Percentiles rank a stretch among this genome's conserved stretches.
Evolutionary conservation across 2,113 vertebrate species (phyloP).

Genomic region (Peromyscus polionotus): DNA sequence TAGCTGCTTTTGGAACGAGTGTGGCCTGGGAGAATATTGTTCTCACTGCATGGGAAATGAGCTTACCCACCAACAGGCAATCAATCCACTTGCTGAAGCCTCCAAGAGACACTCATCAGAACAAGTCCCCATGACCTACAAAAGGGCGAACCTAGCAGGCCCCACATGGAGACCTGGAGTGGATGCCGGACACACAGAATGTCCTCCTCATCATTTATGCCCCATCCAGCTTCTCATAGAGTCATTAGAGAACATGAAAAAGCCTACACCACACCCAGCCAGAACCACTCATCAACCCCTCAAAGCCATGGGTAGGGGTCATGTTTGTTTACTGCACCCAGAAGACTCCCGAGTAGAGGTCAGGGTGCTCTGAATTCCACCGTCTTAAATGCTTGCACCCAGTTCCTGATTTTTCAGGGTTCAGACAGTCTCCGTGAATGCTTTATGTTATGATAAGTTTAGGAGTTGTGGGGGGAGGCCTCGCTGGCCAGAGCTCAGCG

Average conservation of each 20-base stretch:
- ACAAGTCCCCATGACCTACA: neutral
- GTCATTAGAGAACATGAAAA: too few relatives aligned
- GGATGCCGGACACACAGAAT: rapidly evolving
- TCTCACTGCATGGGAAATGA: neutral
- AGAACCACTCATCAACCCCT: neutral
- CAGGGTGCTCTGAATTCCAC: neutral
- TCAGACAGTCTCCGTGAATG: neutral
- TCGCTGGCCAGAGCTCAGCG: rapidly evolving
- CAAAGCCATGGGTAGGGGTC: rapidly evolving
- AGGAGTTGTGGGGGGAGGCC: rapidly evolving
- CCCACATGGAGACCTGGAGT: neutral
- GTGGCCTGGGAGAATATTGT: neutral
- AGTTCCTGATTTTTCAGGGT: rapidly evolving
- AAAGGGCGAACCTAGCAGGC: rapidly evolving
- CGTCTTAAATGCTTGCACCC: neutral
- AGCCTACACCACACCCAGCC: neutral
- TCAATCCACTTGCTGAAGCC: neutral
- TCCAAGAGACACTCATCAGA: rapidly evolving
- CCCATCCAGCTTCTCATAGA: rapidly evolving
- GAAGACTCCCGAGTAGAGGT: rapidly evolving
- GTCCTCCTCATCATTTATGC: rapidly evolving
- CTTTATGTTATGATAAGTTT: rapidly evolving
- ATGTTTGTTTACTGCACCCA: neutral
- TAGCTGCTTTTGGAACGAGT: neutral
- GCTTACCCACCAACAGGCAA: neutral